Percentiles rank a stretch among this genome's conserved stretches.
Evolutionary conservation across 2,797 vertebrate genomes (phyloP).

Genomic region (Sebastes trivittatus): DNA sequence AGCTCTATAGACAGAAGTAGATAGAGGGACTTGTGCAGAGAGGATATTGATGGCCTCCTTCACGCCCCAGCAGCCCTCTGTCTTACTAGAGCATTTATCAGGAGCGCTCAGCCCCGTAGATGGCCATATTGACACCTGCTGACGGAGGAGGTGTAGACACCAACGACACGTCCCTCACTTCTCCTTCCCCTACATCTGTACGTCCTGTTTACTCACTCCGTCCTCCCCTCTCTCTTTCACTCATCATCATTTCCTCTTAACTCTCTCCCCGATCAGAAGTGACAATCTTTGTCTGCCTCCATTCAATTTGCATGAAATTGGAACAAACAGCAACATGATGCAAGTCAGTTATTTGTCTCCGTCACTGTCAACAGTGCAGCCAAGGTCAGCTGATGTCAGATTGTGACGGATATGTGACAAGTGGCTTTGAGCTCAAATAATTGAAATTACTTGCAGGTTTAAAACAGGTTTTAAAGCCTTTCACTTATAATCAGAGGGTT

Average conservation of each 20-base stretch:
- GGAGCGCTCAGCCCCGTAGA: constrained; percentile 69
- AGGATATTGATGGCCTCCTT: constrained; percentile 84
- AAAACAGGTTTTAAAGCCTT: neutral
- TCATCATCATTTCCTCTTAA: neutral
- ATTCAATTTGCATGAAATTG: neutral
- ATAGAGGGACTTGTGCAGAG: constrained; percentile 41
- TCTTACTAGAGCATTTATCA: constrained; percentile 84
- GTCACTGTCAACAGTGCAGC: neutral
- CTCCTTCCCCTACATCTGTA: constrained; percentile 21
- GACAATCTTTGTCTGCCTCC: neutral
- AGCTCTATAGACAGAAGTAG: constrained; percentile 41
- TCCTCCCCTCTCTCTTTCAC: neutral
- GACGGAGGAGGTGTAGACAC: constrained; percentile 29
- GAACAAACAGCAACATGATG: neutral
- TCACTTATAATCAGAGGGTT: neutral
- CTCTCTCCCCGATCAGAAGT: neutral
- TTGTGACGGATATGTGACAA: neutral
- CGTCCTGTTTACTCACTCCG: constrained; percentile 4
- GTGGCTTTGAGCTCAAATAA: neutral
- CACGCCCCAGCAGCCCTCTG: constrained; percentile 75
- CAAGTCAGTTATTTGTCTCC: neutral
- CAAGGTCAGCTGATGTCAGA: constrained; percentile 7
- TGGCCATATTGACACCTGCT: constrained; percentile 70
- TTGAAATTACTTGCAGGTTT: neutral
- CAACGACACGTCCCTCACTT: constrained; percentile 40